Evolutionary conservation across 1,140 invertebrate genomes (phyloP).

Genomic region (Drosophila rufa): DNA sequence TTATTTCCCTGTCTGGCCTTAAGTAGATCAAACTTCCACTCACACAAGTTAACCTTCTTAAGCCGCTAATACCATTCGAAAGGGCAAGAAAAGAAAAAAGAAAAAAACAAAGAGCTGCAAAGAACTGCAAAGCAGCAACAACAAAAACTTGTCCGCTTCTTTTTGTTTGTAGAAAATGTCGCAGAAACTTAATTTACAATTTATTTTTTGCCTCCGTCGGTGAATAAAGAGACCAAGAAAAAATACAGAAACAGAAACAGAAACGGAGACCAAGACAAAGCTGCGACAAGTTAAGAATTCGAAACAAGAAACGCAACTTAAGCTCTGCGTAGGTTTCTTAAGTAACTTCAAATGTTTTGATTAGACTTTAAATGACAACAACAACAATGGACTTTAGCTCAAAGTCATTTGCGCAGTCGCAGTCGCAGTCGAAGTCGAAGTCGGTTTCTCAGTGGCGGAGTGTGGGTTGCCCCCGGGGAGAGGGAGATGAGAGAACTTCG

Average conservation of each 20-base stretch:
- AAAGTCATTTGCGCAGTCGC: conserved; percentile 69
- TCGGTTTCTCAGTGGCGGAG: conserved; percentile 27
- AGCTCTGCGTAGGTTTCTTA: conserved; percentile 80
- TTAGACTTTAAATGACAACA: conserved; percentile 80
- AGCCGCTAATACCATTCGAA: conserved; percentile 32
- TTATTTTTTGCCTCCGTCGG: conserved; percentile 46
- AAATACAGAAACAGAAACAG: conserved; percentile 10
- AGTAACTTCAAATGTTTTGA: conserved; percentile 83
- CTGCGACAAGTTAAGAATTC: conserved; percentile 76
- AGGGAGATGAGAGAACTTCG: conserved; percentile 3
- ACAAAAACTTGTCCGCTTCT: conserved; percentile 44
- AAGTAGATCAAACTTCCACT: conserved; percentile 35
- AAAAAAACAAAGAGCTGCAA: conserved; percentile 26
- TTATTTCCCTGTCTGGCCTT: conserved; percentile 13
- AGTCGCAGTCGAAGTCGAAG: conserved; percentile 10
- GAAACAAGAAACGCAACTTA: conserved; percentile 82
- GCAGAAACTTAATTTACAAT: conserved; percentile 56
- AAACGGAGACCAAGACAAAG: conserved; percentile 35
- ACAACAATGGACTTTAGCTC: conserved; percentile 50
- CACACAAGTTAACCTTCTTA: conserved; percentile 20
- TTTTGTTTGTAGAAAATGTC: conserved; percentile 46
- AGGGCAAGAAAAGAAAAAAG: conserved; percentile 23
- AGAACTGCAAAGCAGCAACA: conserved; percentile 5
- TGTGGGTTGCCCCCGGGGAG: conserved; percentile 65
- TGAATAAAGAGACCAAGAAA: conserved; percentile 1